A percentile compares a stretch with the other conserved stretches of the same genome.
Conservation (phyloP, 2,113 vertebrate genomes). For the Colistium nudipinnis region DNA sequence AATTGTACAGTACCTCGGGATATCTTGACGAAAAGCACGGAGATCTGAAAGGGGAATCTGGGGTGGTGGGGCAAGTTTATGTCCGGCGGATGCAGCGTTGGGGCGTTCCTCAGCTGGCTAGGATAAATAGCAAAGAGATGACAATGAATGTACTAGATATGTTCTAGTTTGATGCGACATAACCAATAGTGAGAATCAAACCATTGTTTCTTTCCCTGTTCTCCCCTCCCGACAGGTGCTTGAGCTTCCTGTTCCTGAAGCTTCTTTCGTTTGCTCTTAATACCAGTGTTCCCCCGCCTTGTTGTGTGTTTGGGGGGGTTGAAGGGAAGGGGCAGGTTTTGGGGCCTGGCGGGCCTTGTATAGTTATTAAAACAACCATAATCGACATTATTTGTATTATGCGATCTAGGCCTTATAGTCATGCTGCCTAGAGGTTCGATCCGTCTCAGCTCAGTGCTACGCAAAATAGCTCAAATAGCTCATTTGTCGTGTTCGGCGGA, state of each 20-base stretch:
- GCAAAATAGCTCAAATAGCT: constrained; percentile 20
- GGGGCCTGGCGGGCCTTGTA: constrained; percentile 46
- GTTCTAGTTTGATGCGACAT: constrained; percentile 84
- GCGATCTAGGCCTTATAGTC: constrained; percentile 28
- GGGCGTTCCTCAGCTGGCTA: constrained; percentile 91
- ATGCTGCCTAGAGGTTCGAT: constrained; percentile 46
- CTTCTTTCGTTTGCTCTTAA: constrained; percentile 41
- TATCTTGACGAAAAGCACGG: constrained; percentile 94
- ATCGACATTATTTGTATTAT: constrained; percentile 46
- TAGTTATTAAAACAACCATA: constrained; percentile 61
- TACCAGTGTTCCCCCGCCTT: constrained; percentile 33
- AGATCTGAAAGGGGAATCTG: constrained; percentile 90
- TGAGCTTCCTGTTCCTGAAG: constrained; percentile 45
- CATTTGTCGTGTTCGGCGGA: constrained; percentile 3
- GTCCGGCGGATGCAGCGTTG: constrained; percentile 84
- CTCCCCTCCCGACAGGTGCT: constrained; percentile 48
- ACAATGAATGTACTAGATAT: constrained; percentile 94
- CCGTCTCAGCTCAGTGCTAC: constrained; percentile 37
- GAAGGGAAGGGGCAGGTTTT: constrained; percentile 12
- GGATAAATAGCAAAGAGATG: constrained; percentile 89
- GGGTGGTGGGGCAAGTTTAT: constrained; percentile 85
- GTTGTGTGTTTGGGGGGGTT: constrained; percentile 4
- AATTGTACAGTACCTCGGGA: constrained; percentile 98
- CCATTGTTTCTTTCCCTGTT: constrained; percentile 2
- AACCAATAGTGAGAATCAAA: constrained; percentile 72